Evolutionary conservation across 1,140 invertebrate species (phyloP), one percentile per base, ranked within the genome.

Genomic region (Eueides isabella): DNA sequence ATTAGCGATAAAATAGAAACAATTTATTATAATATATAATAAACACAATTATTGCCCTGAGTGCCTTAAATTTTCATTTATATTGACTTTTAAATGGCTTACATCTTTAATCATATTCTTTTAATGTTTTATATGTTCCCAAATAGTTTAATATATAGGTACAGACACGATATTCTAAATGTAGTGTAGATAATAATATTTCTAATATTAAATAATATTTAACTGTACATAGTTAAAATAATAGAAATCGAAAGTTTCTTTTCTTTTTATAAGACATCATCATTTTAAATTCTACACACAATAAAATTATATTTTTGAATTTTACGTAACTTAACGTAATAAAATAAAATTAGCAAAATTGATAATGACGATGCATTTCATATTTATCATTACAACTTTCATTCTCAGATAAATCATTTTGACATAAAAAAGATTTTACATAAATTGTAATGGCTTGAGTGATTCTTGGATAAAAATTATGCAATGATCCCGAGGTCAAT

Each of bases 401-500:
- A 33, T 68, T 67, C 55, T 68, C 5, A 28, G 16, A 16, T 23
- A 28, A 9, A 31, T 7, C 1, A 19, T 48, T 48, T 48, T 48
- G 2, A 48, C 14, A 48, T 9, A 55, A 55, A 55, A 26, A 12
- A 44, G 41, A 7, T 48, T 48, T 19, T 48, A 48, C 41, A 48
- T 26, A 26, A 55, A 26, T 7, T 31, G 16, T 19, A 63, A 14
- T 29, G 12, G 16, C 28, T 62, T 30, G 3, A 62, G 12, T n/a
- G 28, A 62, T 62, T 9, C 0, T n/a, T 29, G 29, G 61, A 63
- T 63, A 61, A 68, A 75, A 75, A 71, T 77, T 72, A 80, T 76
- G 77, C 73, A 79, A 77, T 72, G 63, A 48, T 75, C 61, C 65
- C 74, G 74, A 79, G 90, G 88, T 91, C 88, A 92, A 89, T 91